phyloP scores from a whole-genome alignment of 2,113 vertebrate species.

The Scytalopus superciliaris region DNA sequence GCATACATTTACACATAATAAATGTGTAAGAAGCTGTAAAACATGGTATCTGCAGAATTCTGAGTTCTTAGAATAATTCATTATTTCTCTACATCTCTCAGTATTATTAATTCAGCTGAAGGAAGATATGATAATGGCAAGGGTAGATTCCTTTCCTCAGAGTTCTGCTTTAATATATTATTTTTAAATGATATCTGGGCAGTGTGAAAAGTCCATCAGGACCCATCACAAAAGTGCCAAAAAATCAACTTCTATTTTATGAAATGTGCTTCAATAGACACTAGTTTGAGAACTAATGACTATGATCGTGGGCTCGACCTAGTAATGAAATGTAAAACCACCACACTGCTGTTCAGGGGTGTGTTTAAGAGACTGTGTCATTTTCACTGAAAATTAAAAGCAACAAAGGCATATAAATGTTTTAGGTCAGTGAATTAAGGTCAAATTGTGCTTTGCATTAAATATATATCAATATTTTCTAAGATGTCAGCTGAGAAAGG shows the following conservation, averaged over 20 bases:
- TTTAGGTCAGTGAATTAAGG: background rate
- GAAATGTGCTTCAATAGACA: background rate
- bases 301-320: background rate
- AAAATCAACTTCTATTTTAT: background rate
- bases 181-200: background rate
- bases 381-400: constrained; percentile 30
- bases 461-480: background rate
- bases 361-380: background rate
- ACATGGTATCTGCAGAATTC: background rate
- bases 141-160: background rate
- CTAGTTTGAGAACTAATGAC: background rate
- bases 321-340: background rate
- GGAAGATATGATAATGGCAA: background rate
- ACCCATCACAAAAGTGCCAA: background rate
- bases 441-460: background rate
- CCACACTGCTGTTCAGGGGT: background rate
- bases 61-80: background rate
- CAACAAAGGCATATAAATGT: background rate
- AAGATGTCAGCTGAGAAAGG: background rate
- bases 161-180: background rate
- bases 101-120: background rate
- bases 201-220: background rate
- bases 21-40: background rate
- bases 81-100: background rate
- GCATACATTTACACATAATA: background rate